Evolutionary conservation across 2,797 vertebrate species (phyloP).

Genomic region (Syngnathus rostellatus): DNA sequence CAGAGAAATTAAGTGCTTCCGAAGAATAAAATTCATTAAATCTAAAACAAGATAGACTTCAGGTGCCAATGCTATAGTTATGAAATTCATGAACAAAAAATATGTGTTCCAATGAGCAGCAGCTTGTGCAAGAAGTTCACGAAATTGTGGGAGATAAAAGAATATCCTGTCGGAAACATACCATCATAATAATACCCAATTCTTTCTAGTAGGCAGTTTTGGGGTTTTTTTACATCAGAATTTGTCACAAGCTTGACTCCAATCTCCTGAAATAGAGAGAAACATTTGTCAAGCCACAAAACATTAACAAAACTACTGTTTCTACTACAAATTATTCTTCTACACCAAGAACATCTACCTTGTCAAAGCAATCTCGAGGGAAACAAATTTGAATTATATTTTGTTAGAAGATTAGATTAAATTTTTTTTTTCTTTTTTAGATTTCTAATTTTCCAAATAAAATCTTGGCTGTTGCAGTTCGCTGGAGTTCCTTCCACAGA

Average conservation of each 20-base stretch:
- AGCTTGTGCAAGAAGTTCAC: neutral
- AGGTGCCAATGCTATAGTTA: neutral
- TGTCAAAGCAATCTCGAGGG: no score
- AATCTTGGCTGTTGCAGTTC: no score
- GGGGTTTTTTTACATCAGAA: conserved; percentile 64
- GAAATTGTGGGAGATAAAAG: neutral
- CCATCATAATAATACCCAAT: neutral
- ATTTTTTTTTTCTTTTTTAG: no score
- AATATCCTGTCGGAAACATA: conserved; percentile 7
- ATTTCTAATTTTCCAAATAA: no score
- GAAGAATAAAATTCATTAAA: neutral
- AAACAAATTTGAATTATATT: no score
- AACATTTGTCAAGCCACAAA: neutral
- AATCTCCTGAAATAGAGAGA: conserved; percentile 42
- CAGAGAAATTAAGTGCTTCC: neutral
- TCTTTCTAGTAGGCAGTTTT: neutral
- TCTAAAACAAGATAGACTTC: neutral
- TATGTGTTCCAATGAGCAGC: neutral
- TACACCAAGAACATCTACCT: no score
- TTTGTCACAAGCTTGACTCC: conserved; percentile 78
- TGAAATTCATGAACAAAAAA: neutral
- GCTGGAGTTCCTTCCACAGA: no score
- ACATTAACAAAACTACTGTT: neutral
- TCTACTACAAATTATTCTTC: no score
- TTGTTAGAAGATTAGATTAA: no score